Base-by-base conservation (phyloP, 2,797 vertebrate genomes). In the Crenichthys baileyi region DNA sequence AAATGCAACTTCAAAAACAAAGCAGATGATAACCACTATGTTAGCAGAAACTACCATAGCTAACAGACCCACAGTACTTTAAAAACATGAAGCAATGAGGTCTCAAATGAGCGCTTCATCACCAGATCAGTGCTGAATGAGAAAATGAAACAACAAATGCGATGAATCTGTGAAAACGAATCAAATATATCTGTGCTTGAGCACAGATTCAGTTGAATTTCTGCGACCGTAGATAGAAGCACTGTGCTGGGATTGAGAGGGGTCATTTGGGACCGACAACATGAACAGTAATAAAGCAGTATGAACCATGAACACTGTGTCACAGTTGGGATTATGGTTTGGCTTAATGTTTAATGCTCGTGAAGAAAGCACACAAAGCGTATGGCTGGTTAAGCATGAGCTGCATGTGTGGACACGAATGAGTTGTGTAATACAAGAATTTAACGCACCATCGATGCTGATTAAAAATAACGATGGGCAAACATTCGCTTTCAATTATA, bases 51-150 rank as follows among this genome's bases (percentile, higher is more conserved):
- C 76, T 85, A 87, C 67, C 31, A 76, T 41, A 29, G 87, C 77
- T 87, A 86, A 80, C 46, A 85, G 76, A 87, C 85, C 87, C 86
- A 90, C 80, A 91, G 79, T 76, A 65, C 72, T 83, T 73, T 63
- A 73, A 83, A 85, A 87, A 60, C 26, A 70, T 13, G 46, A 74
- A 77, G 83, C 77, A 82, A 71, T 61, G 73, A 77, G 46, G 78
- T 87, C 88, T 93, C 87, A 89, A 83, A 93, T 91, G 92, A 90
- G 86, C 87, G 20, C 85, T 73, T 71, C 53, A 9, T 79, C 55
- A 9, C 48, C 55, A 5, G 12, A 29, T 36, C 26, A 71, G 65
- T 9, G 26, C 53, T 16, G 9, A 29, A 36, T 16, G 36, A 77
- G 67, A 22, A 55, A 55, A 70, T n/a, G 13, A 16, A 31, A n/a